Evolutionary conservation across 1,140 invertebrate species (phyloP).

Genomic region (Eurytemora carolleeae): DNA sequence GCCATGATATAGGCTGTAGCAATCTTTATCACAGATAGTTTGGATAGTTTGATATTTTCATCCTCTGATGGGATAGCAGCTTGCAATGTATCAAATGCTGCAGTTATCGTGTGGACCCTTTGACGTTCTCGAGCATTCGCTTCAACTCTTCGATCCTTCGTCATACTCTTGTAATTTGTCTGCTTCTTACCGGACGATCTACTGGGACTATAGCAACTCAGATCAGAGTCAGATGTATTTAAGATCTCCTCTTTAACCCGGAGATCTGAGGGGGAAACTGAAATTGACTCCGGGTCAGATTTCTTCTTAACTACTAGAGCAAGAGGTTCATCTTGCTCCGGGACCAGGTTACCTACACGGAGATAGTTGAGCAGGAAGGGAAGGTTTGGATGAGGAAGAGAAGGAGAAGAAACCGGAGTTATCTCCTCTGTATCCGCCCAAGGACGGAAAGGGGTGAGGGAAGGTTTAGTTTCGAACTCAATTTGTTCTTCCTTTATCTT

Average conservation of each 20-base stretch:
- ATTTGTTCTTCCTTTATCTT: neutral
- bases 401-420: neutral
- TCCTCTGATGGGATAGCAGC: conserved; percentile 68
- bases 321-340: conserved; percentile 8
- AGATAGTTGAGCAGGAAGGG: neutral
- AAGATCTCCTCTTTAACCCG: too few relatives aligned
- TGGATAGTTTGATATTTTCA: conserved; percentile 50
- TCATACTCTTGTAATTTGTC: conserved; percentile 88
- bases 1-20: conserved; percentile 76
- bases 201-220: neutral
- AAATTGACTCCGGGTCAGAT: neutral
- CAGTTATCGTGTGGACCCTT: conserved; percentile 79
- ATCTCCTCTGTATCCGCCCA: neutral
- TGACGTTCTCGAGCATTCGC: conserved; percentile 79
- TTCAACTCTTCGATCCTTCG: conserved; percentile 66
- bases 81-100: conserved; percentile 71
- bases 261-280: neutral
- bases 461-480: neutral
- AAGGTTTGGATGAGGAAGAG: neutral
- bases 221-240: neutral
- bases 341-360: neutral
- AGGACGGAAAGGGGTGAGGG: neutral
- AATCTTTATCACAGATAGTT: conserved; percentile 69
- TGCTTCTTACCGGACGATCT: conserved; percentile 22
- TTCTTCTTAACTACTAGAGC: conserved; percentile 1